These are phyloP conservation scores for Phalacrocorax pelagicus DNA, from an alignment of 2,113 vertebrate genomes.

Conservation along the genomic window DNA sequence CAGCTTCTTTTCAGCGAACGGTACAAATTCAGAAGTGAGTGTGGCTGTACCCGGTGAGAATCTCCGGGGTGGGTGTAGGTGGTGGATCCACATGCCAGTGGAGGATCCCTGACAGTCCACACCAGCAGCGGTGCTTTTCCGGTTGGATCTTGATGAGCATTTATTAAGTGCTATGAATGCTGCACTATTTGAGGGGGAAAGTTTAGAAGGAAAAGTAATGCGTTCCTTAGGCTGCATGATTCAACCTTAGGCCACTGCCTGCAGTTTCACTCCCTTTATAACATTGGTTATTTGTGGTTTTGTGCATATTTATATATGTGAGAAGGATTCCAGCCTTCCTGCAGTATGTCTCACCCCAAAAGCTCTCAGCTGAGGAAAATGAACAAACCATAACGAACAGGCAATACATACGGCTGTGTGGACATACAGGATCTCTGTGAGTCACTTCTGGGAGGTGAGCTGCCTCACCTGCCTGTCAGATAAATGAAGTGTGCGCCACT, in stretches of 20 bases:
- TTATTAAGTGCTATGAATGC: background rate
- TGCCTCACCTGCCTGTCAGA: background rate
- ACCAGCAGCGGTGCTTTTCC: background rate
- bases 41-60: background rate
- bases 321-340: background rate
- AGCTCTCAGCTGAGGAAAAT: background rate
- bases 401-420: background rate
- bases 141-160: accelerated
- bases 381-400: background rate
- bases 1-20: background rate
- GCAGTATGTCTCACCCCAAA: background rate
- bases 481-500: background rate
- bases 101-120: background rate
- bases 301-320: background rate
- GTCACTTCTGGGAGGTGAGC: background rate
- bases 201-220: background rate
- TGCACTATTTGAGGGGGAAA: background rate
- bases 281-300: background rate
- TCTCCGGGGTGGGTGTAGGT: background rate
- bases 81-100: background rate
- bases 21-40: accelerated
- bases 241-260: background rate
- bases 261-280: background rate
- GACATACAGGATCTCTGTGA: background rate
- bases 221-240: background rate